phyloP scores from a whole-genome alignment of 2,797 vertebrate species.

The Eulemur coronatus region DNA sequence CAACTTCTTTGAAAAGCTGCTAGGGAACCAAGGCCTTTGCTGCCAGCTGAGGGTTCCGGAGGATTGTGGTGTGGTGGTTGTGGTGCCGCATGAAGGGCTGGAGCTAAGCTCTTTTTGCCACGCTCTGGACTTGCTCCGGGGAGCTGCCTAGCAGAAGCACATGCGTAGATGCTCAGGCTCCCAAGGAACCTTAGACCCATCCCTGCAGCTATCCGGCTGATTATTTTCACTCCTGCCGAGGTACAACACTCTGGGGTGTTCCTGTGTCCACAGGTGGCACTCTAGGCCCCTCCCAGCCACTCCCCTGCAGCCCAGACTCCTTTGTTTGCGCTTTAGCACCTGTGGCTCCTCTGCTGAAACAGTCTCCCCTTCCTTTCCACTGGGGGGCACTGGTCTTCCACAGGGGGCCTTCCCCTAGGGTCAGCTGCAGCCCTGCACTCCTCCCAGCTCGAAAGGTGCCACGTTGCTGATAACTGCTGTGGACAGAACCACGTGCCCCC shows the following conservation, averaged over 20 bases:
- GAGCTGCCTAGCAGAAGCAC: not conserved
- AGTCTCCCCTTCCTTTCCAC: not conserved
- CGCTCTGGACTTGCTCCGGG: rapidly evolving
- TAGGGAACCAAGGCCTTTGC: not conserved
- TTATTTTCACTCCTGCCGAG: not conserved
- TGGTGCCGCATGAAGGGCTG: not conserved
- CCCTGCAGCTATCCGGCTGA: rapidly evolving
- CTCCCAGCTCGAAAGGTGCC: not conserved
- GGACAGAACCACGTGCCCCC: too few species aligned
- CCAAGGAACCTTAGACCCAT: rapidly evolving
- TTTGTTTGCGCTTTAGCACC: not conserved
- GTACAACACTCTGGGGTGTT: not conserved
- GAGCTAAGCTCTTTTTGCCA: not conserved
- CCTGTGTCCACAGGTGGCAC: rapidly evolving
- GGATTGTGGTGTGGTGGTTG: too few species aligned
- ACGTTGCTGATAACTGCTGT: not conserved
- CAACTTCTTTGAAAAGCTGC: not conserved
- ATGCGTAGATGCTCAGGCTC: rapidly evolving
- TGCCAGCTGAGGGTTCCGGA: not conserved
- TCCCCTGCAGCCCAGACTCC: not conserved
- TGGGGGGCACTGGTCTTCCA: too few species aligned
- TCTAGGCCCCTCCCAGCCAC: too few species aligned
- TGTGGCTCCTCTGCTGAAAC: not conserved
- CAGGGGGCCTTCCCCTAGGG: too few species aligned
- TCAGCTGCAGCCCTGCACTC: not conserved